Conservation (phyloP, 2,113 vertebrate species). For the Haemorhous mexicanus region DNA sequence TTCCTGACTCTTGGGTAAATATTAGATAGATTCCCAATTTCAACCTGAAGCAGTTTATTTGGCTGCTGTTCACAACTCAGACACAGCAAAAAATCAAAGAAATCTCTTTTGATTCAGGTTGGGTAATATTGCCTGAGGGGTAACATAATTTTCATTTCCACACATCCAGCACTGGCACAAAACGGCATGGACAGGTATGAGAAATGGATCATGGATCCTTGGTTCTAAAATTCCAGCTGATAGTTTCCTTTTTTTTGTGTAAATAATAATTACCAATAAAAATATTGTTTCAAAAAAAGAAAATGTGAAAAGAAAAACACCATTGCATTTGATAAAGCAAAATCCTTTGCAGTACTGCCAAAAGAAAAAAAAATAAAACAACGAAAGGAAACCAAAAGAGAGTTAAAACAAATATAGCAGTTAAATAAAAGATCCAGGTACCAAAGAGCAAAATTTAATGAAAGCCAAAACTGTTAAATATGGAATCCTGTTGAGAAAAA, state of each 20-base stretch:
- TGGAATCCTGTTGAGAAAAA: conserved; percentile 81
- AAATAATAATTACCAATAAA: conserved; percentile 63
- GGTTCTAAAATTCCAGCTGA: conserved; percentile 71
- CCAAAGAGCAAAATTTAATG: conserved; percentile 86
- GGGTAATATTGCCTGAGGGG: conserved; percentile 49
- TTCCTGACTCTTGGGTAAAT: conserved; percentile 41
- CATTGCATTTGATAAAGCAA: conserved; percentile 10
- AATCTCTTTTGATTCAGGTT: conserved; percentile 48
- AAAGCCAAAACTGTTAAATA: conserved; percentile 81
- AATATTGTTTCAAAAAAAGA: conserved; percentile 54
- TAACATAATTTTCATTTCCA: conserved; percentile 47
- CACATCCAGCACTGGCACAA: conserved; percentile 68
- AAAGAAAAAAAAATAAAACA: not conserved
- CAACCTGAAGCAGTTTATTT: conserved; percentile 61
- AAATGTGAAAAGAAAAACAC: conserved; percentile 58
- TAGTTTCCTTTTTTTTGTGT: conserved; percentile 55
- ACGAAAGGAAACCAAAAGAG: conserved; percentile 45
- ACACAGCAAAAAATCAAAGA: conserved; percentile 63
- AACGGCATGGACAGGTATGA: conserved; percentile 68
- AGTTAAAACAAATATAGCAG: conserved; percentile 75
- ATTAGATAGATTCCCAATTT: conserved; percentile 62
- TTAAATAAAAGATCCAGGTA: conserved; percentile 82
- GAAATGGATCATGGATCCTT: conserved; percentile 67
- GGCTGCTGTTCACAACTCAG: conserved; percentile 57
- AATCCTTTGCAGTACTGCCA: not conserved